Conservation (phyloP, 2,888 invertebrate genomes). For the Clepsis dumicolana region DNA sequence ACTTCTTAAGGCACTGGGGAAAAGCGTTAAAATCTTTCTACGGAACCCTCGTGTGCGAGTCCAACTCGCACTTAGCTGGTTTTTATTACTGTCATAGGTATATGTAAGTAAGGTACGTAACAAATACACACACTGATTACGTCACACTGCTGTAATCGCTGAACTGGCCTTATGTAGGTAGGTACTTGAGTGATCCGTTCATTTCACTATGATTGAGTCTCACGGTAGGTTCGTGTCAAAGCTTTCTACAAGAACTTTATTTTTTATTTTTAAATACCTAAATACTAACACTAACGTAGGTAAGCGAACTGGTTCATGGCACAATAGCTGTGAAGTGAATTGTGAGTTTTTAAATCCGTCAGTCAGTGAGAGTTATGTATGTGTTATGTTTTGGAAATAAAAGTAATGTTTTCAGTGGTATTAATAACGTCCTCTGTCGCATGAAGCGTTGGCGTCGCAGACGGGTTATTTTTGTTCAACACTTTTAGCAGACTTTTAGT, state of each 20-base stretch:
- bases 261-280: neutral
- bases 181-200: too few relatives aligned
- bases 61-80: too few relatives aligned
- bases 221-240: too few relatives aligned
- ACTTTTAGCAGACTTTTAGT: constrained; percentile 50
- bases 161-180: too few relatives aligned
- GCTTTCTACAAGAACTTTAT: neutral
- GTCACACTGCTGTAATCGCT: too few relatives aligned
- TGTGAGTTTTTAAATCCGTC: constrained; percentile 5
- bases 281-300: neutral
- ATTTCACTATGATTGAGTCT: too few relatives aligned
- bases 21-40: too few relatives aligned
- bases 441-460: constrained; percentile 39
- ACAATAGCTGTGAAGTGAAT: neutral
- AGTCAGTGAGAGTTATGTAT: neutral
- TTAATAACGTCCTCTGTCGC: constrained; percentile 27
- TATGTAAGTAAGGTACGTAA: too few relatives aligned
- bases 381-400: constrained; percentile 18
- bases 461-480: constrained; percentile 43
- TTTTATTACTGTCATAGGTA: too few relatives aligned
- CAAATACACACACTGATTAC: too few relatives aligned
- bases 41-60: too few relatives aligned
- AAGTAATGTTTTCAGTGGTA: constrained; percentile 21
- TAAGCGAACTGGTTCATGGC: neutral
- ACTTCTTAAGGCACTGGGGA: too few relatives aligned